Evolutionary conservation across 2,888 invertebrate species (phyloP), one percentile per base, ranked within the genome.

Genomic region (Euphydryas editha): DNA sequence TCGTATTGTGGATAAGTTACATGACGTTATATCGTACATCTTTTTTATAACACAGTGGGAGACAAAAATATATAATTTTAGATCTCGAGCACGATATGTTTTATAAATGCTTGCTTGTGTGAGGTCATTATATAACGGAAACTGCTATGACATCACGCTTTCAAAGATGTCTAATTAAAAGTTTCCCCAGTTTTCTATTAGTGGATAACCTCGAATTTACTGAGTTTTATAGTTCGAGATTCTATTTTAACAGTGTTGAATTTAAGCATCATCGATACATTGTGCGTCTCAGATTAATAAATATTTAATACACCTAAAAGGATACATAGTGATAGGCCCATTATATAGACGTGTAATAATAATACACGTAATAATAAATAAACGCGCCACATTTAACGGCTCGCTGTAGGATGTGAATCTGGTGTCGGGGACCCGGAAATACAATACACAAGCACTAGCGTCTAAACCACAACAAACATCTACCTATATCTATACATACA

Each of bases 181-280:
- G 39, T 62, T 65, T 44, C 55, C 51, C 81, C 75, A 76, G 72
- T 68, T 61, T 61, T 66, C 61, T 75, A 73, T 74, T 77, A 75
- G 71, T 76, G 77, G 81, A 81, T 78, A 81, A 75, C 78, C 74
- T 77, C 70, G 76, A 76, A 80, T 82, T 82, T 80, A 84, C 81
- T 63, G 56, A 59, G 56, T 67, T 69, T 69, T 65, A 67, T 71
- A 76, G 74, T 73, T 76, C 76, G 78, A 73, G 74, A 77, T 76
- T 82, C 59, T 59, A 30, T 44, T 59, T 44, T 46, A 46, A 46
- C 59, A 1, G 18, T 11, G 17, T 58, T 36, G 47, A 39, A 51
- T 17, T 17, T n/a, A 17, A 30, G 11, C 58, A 24, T 49, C 42
- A 49, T 24, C 47, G 57, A 42, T 24, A 18, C 24, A 15, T 46